A percentile compares a stretch with the other conserved stretches of the same genome.
Conservation (phyloP, 2,113 vertebrate species). For the Donacobius atricapilla region DNA sequence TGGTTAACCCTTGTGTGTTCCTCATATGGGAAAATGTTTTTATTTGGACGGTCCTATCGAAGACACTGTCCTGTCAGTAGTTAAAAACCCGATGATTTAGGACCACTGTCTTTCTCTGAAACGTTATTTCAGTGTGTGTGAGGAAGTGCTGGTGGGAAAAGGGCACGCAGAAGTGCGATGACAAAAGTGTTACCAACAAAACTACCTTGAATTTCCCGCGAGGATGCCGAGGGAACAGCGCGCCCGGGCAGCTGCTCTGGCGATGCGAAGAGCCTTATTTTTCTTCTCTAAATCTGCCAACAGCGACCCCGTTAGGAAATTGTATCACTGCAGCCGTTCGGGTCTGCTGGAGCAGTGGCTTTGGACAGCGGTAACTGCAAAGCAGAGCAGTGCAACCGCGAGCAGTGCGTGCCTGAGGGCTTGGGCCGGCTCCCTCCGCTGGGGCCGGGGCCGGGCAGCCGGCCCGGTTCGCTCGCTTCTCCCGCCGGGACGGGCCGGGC, state of each 20-base stretch:
- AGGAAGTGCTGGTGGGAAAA: not conserved
- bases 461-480: too few species aligned
- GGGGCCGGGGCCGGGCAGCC: not conserved
- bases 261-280: not conserved
- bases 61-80: not conserved
- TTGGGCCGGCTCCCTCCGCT: not conserved
- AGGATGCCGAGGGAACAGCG: not conserved
- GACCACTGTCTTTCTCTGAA: not conserved
- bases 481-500: not conserved
- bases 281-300: not conserved
- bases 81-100: not conserved
- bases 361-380: too few species aligned
- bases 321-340: rapidly evolving
- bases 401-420: rapidly evolving
- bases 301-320: not conserved
- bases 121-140: not conserved
- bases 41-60: not conserved
- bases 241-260: not conserved
- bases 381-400: rapidly evolving
- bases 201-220: not conserved
- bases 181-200: not conserved
- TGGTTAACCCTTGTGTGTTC: not conserved
- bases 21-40: rapidly evolving
- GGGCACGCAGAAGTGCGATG: rapidly evolving
- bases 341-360: not conserved